Base-by-base conservation (phyloP, 2,888 invertebrate genomes). In the Euzophera pinguis region DNA sequence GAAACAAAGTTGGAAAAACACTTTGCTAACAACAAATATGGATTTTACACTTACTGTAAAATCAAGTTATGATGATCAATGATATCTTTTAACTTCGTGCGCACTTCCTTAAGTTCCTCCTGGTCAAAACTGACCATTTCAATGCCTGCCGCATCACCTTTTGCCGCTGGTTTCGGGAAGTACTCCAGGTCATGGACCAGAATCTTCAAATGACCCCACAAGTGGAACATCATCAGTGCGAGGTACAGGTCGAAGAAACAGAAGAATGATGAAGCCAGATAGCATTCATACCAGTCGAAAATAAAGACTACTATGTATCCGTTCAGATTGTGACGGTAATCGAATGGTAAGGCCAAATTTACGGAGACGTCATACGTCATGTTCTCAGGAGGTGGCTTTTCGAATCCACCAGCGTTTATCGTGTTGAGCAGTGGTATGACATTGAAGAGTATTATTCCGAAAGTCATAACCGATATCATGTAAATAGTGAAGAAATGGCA, bases 141-240 rank as follows among this genome's bases (percentile, higher is more conserved):
- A 39, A 39, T 39, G 10, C 16, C 9, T 5, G 22, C 39, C 16
- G 6, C 9, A 10, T 39, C 39, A 16, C 7, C 8, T 41, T 8
- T 43, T 8, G 12, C 27, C 8, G 43, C 13, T 8, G 43, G 43
- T 12, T 12, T 27, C 12, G 59, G 52, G 47, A 58, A 68, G 22
- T 56, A 43, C 22, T 62, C 56, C 51, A 69, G 48, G 9, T 58
- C 60, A 8, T 64, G 7, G 22, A 64, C 58, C 0, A 71, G 58
- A 27, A 71, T 68, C 37, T 58, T 54, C 45, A 71, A 53, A 55
- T 67, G 67, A 0, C 70, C 70, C 67, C 65, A 68, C 3, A 64
- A 48, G 49, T 71, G 63, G 51, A 65, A 64, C 13, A 67, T 53
- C 54, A 71, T 64, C 4, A 69, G 41, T 13, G 59, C 61, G 14